Conservation (phyloP, 2,888 invertebrate species). For the Chromoteleia sp. region DNA sequence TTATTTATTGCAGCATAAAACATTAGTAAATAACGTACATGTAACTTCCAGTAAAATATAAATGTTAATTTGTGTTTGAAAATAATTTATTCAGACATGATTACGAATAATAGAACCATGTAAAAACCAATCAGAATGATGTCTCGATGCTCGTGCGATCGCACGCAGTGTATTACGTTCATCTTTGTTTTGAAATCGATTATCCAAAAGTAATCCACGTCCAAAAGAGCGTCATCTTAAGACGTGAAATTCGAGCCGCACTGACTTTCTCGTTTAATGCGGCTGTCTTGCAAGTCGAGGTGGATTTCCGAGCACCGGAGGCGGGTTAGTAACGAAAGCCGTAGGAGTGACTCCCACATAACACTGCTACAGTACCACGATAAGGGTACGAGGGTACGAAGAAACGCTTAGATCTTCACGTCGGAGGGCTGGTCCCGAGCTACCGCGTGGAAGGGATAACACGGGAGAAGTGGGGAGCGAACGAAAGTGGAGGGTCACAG, state of each 20-base stretch:
- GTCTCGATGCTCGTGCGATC: conserved; percentile 34
- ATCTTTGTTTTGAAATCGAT: conserved; percentile 59
- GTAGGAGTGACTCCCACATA: conserved; percentile 82
- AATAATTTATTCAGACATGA: too few species aligned
- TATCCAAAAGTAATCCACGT: conserved; percentile 58
- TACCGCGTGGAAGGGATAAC: conserved; percentile 75
- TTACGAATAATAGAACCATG: too few species aligned
- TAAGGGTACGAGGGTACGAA: conserved; percentile 76
- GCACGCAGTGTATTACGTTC: conserved; percentile 38
- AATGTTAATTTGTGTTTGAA: too few species aligned
- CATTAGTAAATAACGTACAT: too few species aligned
- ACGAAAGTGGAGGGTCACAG: conserved; percentile 66
- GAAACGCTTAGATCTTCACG: conserved; percentile 75
- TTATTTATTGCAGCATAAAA: too few species aligned
- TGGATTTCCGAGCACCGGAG: conserved; percentile 73
- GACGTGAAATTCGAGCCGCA: conserved; percentile 60
- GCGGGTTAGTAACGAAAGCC: conserved; percentile 81
- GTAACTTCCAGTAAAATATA: too few species aligned
- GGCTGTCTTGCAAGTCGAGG: conserved; percentile 61
- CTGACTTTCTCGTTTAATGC: conserved; percentile 66
- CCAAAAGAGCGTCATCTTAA: conserved; percentile 61
- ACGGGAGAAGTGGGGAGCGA: conserved; percentile 73
- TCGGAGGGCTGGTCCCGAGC: conserved; percentile 82
- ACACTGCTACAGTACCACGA: conserved; percentile 76
- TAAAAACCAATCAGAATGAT: conserved; percentile 27